Evolutionary conservation across 2,113 vertebrate genomes (phyloP).

Genomic region (Corythoichthys haematopterus): DNA sequence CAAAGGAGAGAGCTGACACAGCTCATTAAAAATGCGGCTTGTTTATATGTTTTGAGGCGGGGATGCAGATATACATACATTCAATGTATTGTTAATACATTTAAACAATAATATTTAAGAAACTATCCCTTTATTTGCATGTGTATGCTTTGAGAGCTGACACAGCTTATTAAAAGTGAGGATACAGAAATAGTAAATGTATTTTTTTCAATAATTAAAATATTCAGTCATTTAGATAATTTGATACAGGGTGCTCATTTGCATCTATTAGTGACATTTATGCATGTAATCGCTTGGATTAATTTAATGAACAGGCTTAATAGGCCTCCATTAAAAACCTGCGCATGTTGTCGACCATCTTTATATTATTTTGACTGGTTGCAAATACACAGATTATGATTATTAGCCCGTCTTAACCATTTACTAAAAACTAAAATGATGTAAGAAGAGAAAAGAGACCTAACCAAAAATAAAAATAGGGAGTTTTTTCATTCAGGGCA

Average conservation of each 20-base stretch:
- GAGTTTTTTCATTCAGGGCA: too few relatives aligned
- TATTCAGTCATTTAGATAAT: neutral
- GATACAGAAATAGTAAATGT: too few relatives aligned
- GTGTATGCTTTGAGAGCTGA: too few relatives aligned
- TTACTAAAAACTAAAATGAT: too few relatives aligned
- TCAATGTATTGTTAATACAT: neutral
- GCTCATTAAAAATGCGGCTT: constrained; percentile 14
- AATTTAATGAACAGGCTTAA: neutral
- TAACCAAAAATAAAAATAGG: too few relatives aligned
- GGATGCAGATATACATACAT: neutral
- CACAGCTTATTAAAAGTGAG: too few relatives aligned
- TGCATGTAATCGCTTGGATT: neutral
- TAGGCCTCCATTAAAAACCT: neutral
- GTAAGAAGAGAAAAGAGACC: too few relatives aligned
- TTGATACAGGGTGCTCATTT: neutral
- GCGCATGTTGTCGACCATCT: neutral
- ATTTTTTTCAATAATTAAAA: neutral
- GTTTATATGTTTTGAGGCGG: too few relatives aligned
- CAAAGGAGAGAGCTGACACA: constrained; percentile 48
- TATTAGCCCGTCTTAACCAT: too few relatives aligned
- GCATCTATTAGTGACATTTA: neutral
- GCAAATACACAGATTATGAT: too few relatives aligned
- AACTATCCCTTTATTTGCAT: neutral
- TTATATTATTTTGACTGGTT: neutral
- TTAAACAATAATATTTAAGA: too few relatives aligned